Evolutionary conservation across 1,140 invertebrate species (phyloP).

Genomic region (Brachionus paranguensis): DNA sequence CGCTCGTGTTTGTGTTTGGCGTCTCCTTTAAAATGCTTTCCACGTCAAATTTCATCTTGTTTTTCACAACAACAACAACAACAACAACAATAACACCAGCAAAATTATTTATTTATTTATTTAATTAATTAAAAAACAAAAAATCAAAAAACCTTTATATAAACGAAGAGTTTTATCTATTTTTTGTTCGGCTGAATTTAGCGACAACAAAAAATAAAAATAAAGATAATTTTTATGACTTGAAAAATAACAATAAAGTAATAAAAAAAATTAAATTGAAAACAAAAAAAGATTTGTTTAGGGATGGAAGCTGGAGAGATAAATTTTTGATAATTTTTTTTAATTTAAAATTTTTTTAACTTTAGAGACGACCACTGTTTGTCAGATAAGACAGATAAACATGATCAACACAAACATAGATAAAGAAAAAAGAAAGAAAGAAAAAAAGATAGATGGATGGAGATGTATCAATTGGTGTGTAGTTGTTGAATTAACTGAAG

Average conservation of each 20-base stretch:
- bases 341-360: neutral
- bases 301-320: neutral
- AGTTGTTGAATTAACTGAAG: no score
- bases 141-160: neutral
- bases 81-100: neutral
- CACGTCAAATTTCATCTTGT: neutral
- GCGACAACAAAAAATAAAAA: neutral
- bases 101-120: neutral
- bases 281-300: neutral
- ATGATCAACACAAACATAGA: neutral
- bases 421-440: no score
- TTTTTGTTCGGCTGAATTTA: neutral
- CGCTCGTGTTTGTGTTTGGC: neutral
- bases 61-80: neutral
- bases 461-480: neutral
- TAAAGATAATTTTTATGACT: neutral
- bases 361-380: neutral
- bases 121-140: neutral
- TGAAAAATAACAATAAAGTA: neutral
- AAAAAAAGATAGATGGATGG: neutral
- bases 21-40: neutral
- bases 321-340: neutral
- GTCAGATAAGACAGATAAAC: neutral
- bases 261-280: neutral
- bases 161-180: neutral